phyloP scores from a whole-genome alignment of 2,888 invertebrate species.

The Apotomis capreana region DNA sequence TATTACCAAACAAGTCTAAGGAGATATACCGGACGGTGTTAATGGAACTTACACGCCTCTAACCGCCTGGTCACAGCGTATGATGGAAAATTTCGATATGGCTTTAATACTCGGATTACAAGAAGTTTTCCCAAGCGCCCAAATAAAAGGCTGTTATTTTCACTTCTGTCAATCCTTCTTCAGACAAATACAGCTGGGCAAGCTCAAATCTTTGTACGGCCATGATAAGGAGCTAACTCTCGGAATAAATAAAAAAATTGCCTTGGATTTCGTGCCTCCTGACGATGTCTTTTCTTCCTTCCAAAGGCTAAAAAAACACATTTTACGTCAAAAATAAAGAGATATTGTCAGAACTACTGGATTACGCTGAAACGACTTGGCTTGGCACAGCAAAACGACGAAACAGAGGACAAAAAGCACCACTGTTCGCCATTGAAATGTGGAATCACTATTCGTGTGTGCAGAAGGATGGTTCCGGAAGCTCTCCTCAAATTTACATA shows the following conservation, averaged over 20 bases:
- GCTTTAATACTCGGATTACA: background rate
- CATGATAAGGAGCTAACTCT: background rate
- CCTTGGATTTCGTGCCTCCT: background rate
- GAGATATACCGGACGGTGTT: background rate
- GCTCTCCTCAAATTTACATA: too few species aligned
- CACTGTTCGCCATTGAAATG: too few species aligned
- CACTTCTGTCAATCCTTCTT: background rate
- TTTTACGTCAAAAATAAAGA: constrained; percentile 2
- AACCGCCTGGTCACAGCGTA: background rate
- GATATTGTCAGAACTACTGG: background rate
- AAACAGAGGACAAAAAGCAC: constrained; percentile 3
- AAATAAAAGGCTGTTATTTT: background rate
- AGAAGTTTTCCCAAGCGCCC: background rate
- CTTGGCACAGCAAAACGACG: constrained; percentile 3
- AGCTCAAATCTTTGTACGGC: background rate
- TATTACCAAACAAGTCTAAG: constrained; percentile 1
- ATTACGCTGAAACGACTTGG: constrained; percentile 4
- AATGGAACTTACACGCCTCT: background rate
- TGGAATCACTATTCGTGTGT: too few species aligned
- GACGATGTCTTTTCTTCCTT: background rate
- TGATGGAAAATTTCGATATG: constrained; percentile 1
- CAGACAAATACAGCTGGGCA: background rate
- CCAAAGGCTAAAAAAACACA: constrained; percentile 1
- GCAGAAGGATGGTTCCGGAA: too few species aligned
- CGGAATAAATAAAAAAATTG: background rate